Conservation (phyloP, 2,113 vertebrate genomes). For the Nymphicus hollandicus region DNA sequence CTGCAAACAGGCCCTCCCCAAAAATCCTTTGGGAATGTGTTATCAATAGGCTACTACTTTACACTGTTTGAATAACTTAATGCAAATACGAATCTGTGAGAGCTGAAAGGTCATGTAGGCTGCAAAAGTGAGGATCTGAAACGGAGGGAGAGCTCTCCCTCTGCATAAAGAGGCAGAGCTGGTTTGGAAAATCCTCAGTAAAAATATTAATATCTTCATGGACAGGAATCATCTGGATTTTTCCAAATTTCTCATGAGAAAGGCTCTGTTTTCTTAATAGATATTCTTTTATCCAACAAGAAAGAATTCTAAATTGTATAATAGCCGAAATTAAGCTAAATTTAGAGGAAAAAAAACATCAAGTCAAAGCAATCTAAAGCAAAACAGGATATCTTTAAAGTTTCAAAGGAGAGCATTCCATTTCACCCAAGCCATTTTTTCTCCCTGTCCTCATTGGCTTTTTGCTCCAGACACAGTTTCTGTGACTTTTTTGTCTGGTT, state of each 20-base stretch:
- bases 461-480: background rate
- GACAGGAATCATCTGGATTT: constrained; percentile 46
- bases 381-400: constrained; percentile 31
- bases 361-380: constrained; percentile 11
- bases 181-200: constrained; percentile 51
- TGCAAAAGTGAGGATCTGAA: background rate
- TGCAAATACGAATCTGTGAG: background rate
- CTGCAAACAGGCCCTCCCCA: background rate
- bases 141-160: background rate
- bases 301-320: constrained; percentile 49
- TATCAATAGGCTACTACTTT: background rate
- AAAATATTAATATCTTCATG: constrained; percentile 57
- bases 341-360: constrained; percentile 29
- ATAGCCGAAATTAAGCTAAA: constrained; percentile 49
- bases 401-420: constrained; percentile 22
- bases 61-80: background rate
- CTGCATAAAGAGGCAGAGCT: background rate
- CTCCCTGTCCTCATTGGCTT: background rate
- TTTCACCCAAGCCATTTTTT: background rate
- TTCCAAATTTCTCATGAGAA: constrained; percentile 47
- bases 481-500: background rate
- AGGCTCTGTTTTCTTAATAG: constrained; percentile 21
- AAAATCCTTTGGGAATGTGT: background rate
- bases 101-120: background rate
- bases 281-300: constrained; percentile 49